A percentile compares a stretch with the other conserved stretches of the same genome.
These are phyloP conservation scores for Mythimna vitellina DNA, from an alignment of 2,888 invertebrate genomes.

Conservation along the genomic window DNA sequence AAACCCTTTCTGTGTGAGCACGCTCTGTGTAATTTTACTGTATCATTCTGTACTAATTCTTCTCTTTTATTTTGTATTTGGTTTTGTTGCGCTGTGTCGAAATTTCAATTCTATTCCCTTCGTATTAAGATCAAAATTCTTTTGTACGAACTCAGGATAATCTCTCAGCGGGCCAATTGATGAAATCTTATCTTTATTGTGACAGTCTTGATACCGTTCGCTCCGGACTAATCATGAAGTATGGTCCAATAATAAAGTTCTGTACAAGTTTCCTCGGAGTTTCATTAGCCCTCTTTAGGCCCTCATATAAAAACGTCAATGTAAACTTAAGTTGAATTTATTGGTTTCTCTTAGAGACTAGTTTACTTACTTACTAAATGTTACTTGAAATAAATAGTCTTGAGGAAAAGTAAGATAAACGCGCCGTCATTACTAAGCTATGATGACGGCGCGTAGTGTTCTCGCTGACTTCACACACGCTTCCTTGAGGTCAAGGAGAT, in stretches of 20 bases:
- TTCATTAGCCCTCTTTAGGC: conserved; percentile 71
- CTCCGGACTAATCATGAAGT: conserved; percentile 75
- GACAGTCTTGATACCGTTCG: conserved; percentile 73
- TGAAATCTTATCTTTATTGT: conserved; percentile 76
- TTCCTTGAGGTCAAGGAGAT: too few relatives aligned
- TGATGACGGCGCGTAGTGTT: background rate
- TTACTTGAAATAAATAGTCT: conserved; percentile 44
- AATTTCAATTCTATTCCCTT: too few relatives aligned
- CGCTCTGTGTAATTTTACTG: too few relatives aligned
- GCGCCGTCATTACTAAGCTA: too few relatives aligned
- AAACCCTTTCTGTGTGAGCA: too few relatives aligned
- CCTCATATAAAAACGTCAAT: conserved; percentile 74
- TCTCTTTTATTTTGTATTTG: too few relatives aligned
- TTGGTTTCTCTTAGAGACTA: conserved; percentile 57
- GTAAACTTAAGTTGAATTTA: conserved; percentile 74
- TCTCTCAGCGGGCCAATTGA: conserved; percentile 70
- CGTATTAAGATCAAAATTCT: conserved; percentile 37
- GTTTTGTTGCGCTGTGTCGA: too few relatives aligned
- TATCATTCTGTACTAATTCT: too few relatives aligned
- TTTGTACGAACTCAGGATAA: conserved; percentile 60
- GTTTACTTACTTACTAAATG: conserved; percentile 53
- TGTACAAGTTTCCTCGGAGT: conserved; percentile 64
- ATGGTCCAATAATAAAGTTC: conserved; percentile 75
- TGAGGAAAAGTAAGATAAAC: conserved; percentile 10
- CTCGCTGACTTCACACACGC: too few relatives aligned